Evolutionary conservation across 2,797 vertebrate species (phyloP), one percentile per base, ranked within the genome.

Genomic region (Eospalax fontanierii): DNA sequence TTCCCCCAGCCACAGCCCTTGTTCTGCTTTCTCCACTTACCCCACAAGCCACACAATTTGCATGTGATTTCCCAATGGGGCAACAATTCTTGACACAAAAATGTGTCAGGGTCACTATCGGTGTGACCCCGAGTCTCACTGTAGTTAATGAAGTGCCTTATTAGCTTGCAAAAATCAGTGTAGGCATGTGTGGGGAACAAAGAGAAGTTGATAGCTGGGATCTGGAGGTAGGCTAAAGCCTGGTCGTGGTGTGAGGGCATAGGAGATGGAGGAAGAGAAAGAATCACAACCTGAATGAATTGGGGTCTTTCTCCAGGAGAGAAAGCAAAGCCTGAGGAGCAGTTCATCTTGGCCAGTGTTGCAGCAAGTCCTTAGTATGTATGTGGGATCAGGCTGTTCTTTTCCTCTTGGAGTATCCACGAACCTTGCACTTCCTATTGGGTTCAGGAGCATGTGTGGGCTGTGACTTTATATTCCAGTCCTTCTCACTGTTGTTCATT

Each of bases 21-120:
- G 0, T 26, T 22, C 54, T 65, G 19, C 38, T 30, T 78, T 87
- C 76, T 65, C n/a, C 35, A 9, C 24, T 81, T 12, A 12, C 12
- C 63, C 76, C 22, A 28, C 9, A 28, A 30, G 68, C 24, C 0
- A 0, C 70, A 10, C 8, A 14, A 21, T 59, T 82, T 1, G 2
- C 66, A 68, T 81, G 54, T 35, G 22, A 68, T 90, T 95, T 90
- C 38, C 83, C 57, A 74, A n/a, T 33, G 50, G 88, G 43, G 5
- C 54, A 87, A 75, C 5, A 38, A 46, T 40, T 85, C 83, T 92
- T 90, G 54, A 54, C 40, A 40, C 22, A 78, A 61, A 89, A 38
- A 33, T 12, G 61, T 50, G 22, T 24, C 16, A 22, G 71, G 71
- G 54, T 85, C 85, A 78, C 73, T 74, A 61, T 75, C 33, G 35